Evolutionary conservation across 1,140 invertebrate species (phyloP), one percentile per base, ranked within the genome.

Genomic region (Ganaspis sp.): DNA sequence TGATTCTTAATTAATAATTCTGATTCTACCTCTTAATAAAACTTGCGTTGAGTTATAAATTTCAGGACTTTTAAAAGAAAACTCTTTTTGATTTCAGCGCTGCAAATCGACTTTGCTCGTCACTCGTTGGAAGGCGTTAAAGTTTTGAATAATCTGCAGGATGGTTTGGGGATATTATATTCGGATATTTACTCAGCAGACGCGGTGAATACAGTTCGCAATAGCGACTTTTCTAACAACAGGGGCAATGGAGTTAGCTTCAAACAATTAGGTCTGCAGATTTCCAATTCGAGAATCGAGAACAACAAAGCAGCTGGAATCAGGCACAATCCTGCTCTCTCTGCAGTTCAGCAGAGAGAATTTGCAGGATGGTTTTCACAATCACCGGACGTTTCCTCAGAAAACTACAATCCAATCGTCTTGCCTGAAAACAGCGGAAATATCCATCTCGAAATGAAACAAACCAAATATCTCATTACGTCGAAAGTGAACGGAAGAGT

Each of bases 61-160:
- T n/a, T n/a, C n/a, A n/a, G n/a, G n/a, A n/a, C n/a, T n/a, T n/a
- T n/a, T n/a, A n/a, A n/a, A n/a, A n/a, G n/a, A n/a, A n/a, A n/a
- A n/a, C 0, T 37, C 42, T 74, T 69, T 71, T 76, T 42, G n/a
- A n/a, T 71, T 53, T 45, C 88, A 91, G 99, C 98, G 0, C 89
- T 99, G 1, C 98, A 99, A 92, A 96, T 99, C 74, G 99, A 99
- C 90, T 98, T 99, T 90, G 96, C 98, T 71, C 94, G 96, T 72
- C 98, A 99, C 86, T 95, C 96, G 26, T 92, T 99, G 78, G 95
- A 97, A 85, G 96, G 96, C 81, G 93, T 98, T 4, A 93, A 94
- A 82, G 92, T 98, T 1, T 90, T 93, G 0, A 94, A 97, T 81
- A 98, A 98, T 88, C 93, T 95, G 29, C 95, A 97, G 85, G 96